Evolutionary conservation across 2,113 vertebrate genomes (phyloP).

Genomic region (Catharus fuscescens): DNA sequence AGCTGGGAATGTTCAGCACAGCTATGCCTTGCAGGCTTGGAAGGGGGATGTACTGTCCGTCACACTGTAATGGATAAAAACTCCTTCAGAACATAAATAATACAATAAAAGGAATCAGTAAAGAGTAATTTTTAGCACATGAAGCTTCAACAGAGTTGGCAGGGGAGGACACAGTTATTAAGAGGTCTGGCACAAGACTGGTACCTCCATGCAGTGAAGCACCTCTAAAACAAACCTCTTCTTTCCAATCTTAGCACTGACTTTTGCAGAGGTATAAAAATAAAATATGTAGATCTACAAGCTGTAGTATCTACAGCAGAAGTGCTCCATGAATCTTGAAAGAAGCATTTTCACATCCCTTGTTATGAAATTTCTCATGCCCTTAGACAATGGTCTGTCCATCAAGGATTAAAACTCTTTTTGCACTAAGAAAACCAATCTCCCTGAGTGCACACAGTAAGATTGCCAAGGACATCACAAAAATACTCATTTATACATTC

Average conservation of each 20-base stretch:
- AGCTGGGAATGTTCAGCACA: slow-evolving; percentile 96
- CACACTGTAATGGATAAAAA: slow-evolving; percentile 84
- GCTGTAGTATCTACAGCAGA: neutral
- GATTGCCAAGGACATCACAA: neutral
- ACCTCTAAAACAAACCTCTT: neutral
- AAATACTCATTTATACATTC: neutral
- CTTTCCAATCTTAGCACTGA: neutral
- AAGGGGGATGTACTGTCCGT: slow-evolving; percentile 97
- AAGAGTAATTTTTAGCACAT: neutral
- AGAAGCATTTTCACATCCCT: neutral
- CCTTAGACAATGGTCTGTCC: neutral
- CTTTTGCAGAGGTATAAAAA: neutral
- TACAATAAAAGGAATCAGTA: neutral
- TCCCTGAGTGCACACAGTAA: neutral
- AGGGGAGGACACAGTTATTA: neutral
- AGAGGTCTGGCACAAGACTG: neutral
- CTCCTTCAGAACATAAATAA: slow-evolving; percentile 15
- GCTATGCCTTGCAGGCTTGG: slow-evolving; percentile 98
- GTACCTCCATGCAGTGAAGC: neutral
- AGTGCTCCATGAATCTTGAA: neutral
- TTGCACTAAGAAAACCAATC: neutral
- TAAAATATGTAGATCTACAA: neutral
- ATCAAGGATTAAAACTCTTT: neutral
- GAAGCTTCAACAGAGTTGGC: neutral
- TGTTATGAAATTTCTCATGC: neutral